Percentiles rank a stretch among this genome's conserved stretches.
Evolutionary conservation across 2,888 invertebrate species (phyloP).

Genomic region (Amphimallon solstitiale): DNA sequence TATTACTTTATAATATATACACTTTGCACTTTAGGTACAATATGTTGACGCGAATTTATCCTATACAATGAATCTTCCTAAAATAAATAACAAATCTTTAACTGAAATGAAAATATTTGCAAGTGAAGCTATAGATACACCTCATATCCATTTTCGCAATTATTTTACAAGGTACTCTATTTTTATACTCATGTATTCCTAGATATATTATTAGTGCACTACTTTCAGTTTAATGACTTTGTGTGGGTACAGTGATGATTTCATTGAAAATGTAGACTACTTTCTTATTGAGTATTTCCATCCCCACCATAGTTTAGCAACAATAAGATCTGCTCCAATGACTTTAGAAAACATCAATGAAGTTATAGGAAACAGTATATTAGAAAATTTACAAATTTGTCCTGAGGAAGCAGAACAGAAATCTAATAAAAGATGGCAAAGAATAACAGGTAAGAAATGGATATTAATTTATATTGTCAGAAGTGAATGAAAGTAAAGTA

Average conservation of each 20-base stretch:
- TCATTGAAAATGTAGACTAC: neutral
- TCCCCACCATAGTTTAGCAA: neutral
- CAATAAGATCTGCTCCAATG: neutral
- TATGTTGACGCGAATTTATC: neutral
- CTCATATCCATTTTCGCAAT: slow-evolving; percentile 45
- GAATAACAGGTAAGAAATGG: slow-evolving; percentile 10
- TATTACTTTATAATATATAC: neutral
- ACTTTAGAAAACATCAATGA: slow-evolving; percentile 16
- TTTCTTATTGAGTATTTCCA: neutral
- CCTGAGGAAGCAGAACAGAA: neutral
- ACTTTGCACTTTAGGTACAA: neutral
- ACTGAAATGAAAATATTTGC: slow-evolving; percentile 44
- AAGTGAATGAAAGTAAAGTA: no score
- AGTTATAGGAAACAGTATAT: neutral
- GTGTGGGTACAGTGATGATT: neutral
- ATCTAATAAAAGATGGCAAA: slow-evolving; percentile 8
- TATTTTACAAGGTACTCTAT: slow-evolving; percentile 39
- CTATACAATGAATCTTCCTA: slow-evolving; percentile 42
- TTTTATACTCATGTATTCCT: neutral
- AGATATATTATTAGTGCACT: neutral
- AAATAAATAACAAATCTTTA: slow-evolving; percentile 40
- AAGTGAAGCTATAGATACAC: slow-evolving; percentile 44
- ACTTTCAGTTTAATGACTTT: slow-evolving; percentile 14
- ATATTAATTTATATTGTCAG: no score
- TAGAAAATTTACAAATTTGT: neutral